These are phyloP conservation scores for Sapajus apella DNA, from an alignment of 2,113 vertebrate genomes.

Conservation along the genomic window DNA sequence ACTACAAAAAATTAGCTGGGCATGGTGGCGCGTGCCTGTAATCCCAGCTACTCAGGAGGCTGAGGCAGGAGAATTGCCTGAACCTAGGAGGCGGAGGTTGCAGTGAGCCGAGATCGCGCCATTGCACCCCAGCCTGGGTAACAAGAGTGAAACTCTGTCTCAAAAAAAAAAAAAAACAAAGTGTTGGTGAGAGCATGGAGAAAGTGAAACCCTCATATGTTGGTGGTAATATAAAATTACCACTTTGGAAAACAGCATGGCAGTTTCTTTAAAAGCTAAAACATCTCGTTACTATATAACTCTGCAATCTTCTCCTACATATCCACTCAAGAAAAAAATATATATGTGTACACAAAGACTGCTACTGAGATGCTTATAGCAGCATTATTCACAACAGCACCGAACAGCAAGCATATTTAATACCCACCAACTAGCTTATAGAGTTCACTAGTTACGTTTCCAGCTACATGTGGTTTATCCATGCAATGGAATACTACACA, in stretches of 20 bases:
- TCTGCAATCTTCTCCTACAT: background rate
- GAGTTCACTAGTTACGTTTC: background rate
- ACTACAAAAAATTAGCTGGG: too few species aligned
- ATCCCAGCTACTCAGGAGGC: too few species aligned
- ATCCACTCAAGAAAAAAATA: background rate
- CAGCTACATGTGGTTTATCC: background rate
- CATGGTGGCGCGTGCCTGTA: too few species aligned
- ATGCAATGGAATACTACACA: background rate
- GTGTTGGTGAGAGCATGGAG: background rate
- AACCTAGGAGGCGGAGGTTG: too few species aligned
- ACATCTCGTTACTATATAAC: background rate
- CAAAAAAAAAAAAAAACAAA: slow-evolving; percentile 24
- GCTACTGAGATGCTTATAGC: background rate
- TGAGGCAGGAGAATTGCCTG: too few species aligned
- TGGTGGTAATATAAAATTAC: background rate
- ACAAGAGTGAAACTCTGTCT: too few species aligned
- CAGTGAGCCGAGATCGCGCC: too few species aligned
- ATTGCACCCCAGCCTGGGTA: too few species aligned
- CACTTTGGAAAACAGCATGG: background rate
- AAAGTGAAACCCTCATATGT: background rate
- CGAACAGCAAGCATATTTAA: background rate
- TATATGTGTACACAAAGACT: background rate
- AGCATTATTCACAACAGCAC: background rate
- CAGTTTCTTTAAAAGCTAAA: background rate
- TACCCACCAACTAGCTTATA: background rate